A percentile compares a stretch with the other conserved stretches of the same genome.
phyloP scores from a whole-genome alignment of 1,140 invertebrate genomes.

The Drosophila varians region DNA sequence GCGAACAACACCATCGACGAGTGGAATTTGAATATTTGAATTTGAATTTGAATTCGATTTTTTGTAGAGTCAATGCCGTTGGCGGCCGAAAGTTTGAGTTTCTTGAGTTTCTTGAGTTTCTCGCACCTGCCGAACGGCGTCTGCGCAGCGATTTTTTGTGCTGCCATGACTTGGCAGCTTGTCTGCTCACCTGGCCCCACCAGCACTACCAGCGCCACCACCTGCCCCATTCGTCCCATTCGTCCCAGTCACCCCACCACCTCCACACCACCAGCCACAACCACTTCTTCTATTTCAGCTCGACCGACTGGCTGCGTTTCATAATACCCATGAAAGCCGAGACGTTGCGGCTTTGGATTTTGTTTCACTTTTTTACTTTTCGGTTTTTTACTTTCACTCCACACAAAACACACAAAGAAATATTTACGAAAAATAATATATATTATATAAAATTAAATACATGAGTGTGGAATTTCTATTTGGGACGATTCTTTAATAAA shows the following conservation, averaged over 20 bases:
- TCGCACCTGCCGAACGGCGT: slow-evolving; percentile 41
- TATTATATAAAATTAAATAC: not conserved
- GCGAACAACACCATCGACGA: slow-evolving; percentile 49
- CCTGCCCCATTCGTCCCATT: too few species aligned
- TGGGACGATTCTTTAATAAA: too few species aligned
- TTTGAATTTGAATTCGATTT: slow-evolving; percentile 23
- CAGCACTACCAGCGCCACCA: not conserved
- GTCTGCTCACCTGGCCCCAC: slow-evolving; percentile 24
- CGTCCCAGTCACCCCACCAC: not conserved
- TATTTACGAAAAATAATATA: not conserved
- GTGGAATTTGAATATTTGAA: slow-evolving; percentile 34
- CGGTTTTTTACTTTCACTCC: slow-evolving; percentile 39
- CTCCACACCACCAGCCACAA: not conserved
- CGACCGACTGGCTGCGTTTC: slow-evolving; percentile 49
- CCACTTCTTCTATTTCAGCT: slow-evolving; percentile 14
- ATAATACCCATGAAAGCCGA: slow-evolving; percentile 62
- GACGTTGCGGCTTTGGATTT: slow-evolving; percentile 39
- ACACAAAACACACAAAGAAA: not conserved
- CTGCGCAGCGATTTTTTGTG: slow-evolving; percentile 28
- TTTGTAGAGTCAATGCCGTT: slow-evolving; percentile 45
- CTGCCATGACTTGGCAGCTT: slow-evolving; percentile 36
- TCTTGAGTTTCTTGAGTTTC: slow-evolving; percentile 24
- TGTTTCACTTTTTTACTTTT: slow-evolving; percentile 48
- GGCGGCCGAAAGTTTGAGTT: slow-evolving; percentile 36
- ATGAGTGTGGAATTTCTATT: too few species aligned